A percentile compares a stretch with the other conserved stretches of the same genome.
phyloP scores from a whole-genome alignment of 2,888 invertebrate species.

The Orchesellides sinensis region DNA sequence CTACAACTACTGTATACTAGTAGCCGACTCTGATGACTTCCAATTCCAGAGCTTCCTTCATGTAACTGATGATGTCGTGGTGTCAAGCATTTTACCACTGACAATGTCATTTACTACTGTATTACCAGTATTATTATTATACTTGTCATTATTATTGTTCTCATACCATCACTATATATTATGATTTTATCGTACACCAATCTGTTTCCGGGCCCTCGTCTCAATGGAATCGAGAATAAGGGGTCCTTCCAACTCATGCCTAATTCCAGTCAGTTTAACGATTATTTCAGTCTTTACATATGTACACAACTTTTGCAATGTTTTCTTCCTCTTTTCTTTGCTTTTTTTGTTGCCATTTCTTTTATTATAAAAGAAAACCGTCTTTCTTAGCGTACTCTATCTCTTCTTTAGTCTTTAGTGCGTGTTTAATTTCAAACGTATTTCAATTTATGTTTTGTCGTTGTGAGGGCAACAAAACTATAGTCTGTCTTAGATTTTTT shows the following conservation, averaged over 20 bases:
- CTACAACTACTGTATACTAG: conserved; percentile 66
- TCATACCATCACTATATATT: conserved; percentile 32
- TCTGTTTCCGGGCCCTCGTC: conserved; percentile 53
- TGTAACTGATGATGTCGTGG: conserved; percentile 43
- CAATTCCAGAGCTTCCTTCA: conserved; percentile 60
- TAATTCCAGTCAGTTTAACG: conserved; percentile 10
- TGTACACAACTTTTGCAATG: not conserved
- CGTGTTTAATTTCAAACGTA: no score
- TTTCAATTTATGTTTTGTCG: no score
- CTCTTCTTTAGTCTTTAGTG: no score
- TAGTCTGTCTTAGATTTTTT: no score
- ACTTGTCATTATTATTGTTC: conserved; percentile 29
- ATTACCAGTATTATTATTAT: conserved; percentile 22
- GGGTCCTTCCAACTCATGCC: conserved; percentile 33
- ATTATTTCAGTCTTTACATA: not conserved
- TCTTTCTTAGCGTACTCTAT: no score
- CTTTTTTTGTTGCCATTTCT: conserved; percentile 40
- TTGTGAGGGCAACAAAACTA: no score
- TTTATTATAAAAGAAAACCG: no score
- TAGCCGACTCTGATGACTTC: conserved; percentile 67
- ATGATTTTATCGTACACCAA: conserved; percentile 12
- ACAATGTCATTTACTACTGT: conserved; percentile 37
- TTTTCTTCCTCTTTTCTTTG: not conserved
- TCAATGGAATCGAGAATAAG: conserved; percentile 56
- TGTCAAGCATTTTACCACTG: conserved; percentile 57